A percentile compares a stretch with the other conserved stretches of the same genome.
These are phyloP conservation scores for Mus spicilegus DNA, from an alignment of 2,113 vertebrate genomes.

Conservation along the genomic window DNA sequence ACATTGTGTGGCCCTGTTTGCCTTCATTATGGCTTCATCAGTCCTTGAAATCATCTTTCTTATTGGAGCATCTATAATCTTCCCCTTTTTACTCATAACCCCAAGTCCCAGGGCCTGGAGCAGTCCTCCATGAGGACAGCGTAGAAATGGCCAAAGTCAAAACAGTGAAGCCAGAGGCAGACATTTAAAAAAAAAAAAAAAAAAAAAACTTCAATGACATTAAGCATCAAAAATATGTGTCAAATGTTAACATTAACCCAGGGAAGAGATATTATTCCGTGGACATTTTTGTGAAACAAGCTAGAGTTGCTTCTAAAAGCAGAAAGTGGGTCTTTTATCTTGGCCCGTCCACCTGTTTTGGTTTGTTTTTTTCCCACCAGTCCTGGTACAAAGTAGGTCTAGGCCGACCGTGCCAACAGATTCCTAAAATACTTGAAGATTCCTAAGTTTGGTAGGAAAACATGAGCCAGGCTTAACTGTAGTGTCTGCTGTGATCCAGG, in stretches of 20 bases:
- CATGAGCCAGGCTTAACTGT: not conserved
- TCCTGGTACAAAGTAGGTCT: constrained; percentile 24
- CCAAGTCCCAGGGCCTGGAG: not conserved
- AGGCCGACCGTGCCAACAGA: not conserved
- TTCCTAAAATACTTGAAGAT: constrained; percentile 1
- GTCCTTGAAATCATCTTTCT: not conserved
- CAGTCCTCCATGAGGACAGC: not conserved
- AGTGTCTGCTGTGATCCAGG: not conserved
- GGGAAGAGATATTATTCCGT: not conserved
- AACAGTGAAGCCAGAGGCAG: not conserved
- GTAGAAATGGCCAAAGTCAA: not conserved
- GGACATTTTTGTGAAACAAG: constrained; percentile 15
- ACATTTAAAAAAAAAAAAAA: not conserved
- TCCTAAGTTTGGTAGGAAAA: not conserved
- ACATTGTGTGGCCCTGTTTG: not conserved
- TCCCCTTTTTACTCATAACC: not conserved
- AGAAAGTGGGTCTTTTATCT: constrained; percentile 31
- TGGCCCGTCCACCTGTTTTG: not conserved
- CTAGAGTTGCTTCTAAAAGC: constrained; percentile 47
- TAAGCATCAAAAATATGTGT: not conserved
- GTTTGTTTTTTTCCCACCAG: not conserved
- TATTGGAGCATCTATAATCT: not conserved
- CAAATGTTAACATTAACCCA: constrained; percentile 35
- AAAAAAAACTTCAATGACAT: not conserved
- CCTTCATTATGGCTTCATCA: not conserved